These are phyloP conservation scores for Nycticryphes semicollaris DNA, from an alignment of 2,113 vertebrate genomes.

Conservation along the genomic window DNA sequence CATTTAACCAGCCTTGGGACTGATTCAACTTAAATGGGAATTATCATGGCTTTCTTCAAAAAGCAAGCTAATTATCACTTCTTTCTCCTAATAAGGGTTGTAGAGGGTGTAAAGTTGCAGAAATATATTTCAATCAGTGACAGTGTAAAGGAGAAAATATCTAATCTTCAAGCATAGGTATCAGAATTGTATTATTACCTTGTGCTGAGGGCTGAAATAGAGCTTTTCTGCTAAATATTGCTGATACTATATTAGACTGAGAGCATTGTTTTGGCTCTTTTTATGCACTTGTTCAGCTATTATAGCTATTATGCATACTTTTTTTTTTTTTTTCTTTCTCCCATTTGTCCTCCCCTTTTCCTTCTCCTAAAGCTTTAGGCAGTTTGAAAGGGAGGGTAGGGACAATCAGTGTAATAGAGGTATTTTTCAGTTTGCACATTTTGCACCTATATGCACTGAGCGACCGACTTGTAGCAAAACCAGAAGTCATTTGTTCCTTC, in stretches of 20 bases:
- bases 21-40: background rate
- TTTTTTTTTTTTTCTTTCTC: too few relatives aligned
- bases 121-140: background rate
- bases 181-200: background rate
- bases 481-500: background rate
- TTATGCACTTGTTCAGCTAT: background rate
- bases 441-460: background rate
- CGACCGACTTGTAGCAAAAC: background rate
- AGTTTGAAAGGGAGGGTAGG: background rate
- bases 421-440: background rate
- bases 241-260: background rate
- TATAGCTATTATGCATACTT: too few relatives aligned
- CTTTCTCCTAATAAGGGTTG: background rate
- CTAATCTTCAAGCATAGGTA: background rate
- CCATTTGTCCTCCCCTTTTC: fast-evolving
- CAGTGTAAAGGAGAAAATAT: background rate
- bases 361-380: background rate
- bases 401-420: fast-evolving
- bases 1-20: background rate
- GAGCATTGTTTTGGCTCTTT: background rate
- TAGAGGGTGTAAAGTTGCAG: background rate
- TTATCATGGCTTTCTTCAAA: background rate
- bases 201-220: background rate
- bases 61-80: background rate
- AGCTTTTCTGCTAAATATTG: background rate